Evolutionary conservation across 2,113 vertebrate species (phyloP).

Genomic region (Leptosomus discolor): DNA sequence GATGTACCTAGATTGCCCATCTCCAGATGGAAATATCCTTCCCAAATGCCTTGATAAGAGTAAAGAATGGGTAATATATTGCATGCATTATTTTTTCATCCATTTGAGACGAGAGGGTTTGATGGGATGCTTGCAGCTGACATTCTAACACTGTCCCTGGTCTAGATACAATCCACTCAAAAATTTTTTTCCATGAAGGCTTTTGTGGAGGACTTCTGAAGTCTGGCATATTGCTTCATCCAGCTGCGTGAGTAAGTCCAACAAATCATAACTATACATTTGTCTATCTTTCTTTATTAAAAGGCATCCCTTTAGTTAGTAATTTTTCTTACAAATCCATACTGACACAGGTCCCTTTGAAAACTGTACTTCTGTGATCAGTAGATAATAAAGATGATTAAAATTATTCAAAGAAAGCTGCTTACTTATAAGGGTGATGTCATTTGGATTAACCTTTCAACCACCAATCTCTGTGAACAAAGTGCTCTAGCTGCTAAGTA

Average conservation of each 20-base stretch:
- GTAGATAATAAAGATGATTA: not conserved
- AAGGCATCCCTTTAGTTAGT: not conserved
- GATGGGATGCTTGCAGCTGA: not conserved
- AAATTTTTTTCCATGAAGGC: not conserved
- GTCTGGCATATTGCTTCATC: not conserved
- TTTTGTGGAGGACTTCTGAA: not conserved
- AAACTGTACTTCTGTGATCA: not conserved
- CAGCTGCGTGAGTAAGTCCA: not conserved
- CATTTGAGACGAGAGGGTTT: not conserved
- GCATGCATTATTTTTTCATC: not conserved
- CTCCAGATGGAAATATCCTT: not conserved
- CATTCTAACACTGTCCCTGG: not conserved
- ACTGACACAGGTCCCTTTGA: not conserved
- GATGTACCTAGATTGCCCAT: not conserved
- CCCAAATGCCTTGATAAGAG: not conserved
- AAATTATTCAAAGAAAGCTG: not conserved
- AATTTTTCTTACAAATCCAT: not conserved
- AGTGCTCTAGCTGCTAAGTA: not conserved
- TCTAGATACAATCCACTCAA: not conserved
- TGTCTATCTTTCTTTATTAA: not conserved
- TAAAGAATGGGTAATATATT: not conserved
- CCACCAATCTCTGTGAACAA: not conserved
- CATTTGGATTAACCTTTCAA: not conserved
- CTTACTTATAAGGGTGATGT: not conserved
- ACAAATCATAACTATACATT: not conserved